phyloP scores from a whole-genome alignment of 64 coral and sea anemone genomes.

The Dendrophyllia cribrosa region DNA sequence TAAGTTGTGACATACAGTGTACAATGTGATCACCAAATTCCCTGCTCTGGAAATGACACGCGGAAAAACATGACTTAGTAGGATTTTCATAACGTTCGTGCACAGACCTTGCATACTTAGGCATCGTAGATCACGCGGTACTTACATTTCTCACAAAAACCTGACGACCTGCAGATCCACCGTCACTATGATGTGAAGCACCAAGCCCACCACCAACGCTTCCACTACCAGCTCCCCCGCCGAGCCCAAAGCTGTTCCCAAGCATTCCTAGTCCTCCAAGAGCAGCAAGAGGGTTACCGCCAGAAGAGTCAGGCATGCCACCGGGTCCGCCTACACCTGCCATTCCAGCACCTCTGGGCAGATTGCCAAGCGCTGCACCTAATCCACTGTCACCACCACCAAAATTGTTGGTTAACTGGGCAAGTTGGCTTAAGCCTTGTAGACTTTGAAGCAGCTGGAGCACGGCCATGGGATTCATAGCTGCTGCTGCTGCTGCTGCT shows the following conservation, averaged over 20 bases:
- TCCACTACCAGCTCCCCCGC: not conserved
- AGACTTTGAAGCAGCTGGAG: constrained; percentile 90
- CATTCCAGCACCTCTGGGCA: constrained; percentile 24
- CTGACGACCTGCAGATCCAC: constrained; percentile 74
- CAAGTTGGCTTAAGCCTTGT: constrained; percentile 51
- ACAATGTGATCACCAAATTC: too few species aligned
- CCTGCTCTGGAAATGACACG: too few species aligned
- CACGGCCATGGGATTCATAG: constrained; percentile 78
- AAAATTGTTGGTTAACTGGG: constrained; percentile 57
- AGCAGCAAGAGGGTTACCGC: constrained; percentile 36
- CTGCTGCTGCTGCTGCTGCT: not conserved
- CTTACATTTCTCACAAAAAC: constrained; percentile 99
- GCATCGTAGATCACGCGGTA: not conserved
- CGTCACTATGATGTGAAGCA: constrained; percentile 48
- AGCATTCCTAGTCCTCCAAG: constrained; percentile 65
- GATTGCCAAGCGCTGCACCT: constrained; percentile 8
- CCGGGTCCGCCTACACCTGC: constrained; percentile 21
- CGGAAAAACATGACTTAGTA: too few species aligned
- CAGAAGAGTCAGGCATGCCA: constrained; percentile 12
- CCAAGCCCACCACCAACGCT: constrained; percentile 11
- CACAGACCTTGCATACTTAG: not conserved
- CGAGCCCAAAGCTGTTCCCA: constrained; percentile 37
- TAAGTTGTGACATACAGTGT: too few species aligned
- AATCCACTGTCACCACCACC: constrained; percentile 6
- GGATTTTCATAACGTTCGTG: too few species aligned